Evolutionary conservation across 2,888 invertebrate species (phyloP), one percentile per base, ranked within the genome.

Genomic region (Creontiades dilutus): DNA sequence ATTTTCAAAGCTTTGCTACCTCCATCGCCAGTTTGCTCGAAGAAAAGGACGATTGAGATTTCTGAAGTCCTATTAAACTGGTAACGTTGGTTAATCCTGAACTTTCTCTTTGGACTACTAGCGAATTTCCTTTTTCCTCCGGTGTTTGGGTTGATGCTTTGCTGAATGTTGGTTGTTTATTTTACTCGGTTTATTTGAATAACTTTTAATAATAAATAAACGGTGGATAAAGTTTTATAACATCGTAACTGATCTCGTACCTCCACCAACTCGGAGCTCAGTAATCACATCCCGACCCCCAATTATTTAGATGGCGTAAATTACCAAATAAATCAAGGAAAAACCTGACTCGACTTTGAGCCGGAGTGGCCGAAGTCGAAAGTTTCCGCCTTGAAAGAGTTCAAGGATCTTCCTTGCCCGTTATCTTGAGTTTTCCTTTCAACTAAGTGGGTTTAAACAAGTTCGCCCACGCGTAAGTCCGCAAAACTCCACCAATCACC

Each of bases 351-450:
- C 48, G 86, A 19, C 86, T 75, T 86, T 19, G 47, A 75, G n/a
- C n/a, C 47, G 13, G 47, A 75, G 47, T 61, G 86, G 37, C 75
- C 86, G 86, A 75, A 48, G 68, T 86, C 46, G 47, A 75, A 86
- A 86, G 86, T 86, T 86, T 86, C 47, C 11, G 13, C 85, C 47
- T 82, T 13, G 19, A 82, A 75, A 61, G 75, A 75, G 86, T 86
- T 86, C 47, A 75, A 86, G 86, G 68, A 86, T 86, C 47, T 19
- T 37, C 37, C 37, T 7, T 37, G 46, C 75, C 55, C 47, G 88
- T 78, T 88, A 88, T 80, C 88, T 88, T 52, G 88, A 88, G 88
- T 88, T 88, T 88, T 80, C 76, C 88, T 88, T 88, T 55, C 88
- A 78, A 88, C 88, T 88, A 88, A 88, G 88, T 78, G 88, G 80